Conservation (phyloP, 2,113 vertebrate species). For the Leptosomus discolor region DNA sequence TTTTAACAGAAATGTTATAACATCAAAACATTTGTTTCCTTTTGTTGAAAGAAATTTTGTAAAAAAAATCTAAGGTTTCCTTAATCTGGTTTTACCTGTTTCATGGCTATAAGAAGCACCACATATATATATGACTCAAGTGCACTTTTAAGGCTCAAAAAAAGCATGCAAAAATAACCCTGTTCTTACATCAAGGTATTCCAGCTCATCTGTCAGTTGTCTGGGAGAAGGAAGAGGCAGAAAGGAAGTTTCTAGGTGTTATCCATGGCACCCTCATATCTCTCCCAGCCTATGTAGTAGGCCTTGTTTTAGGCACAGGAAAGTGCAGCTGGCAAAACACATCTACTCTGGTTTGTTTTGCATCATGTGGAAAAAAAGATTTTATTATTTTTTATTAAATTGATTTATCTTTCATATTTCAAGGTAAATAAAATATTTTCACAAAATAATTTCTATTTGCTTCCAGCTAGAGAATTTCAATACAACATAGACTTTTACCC, state of each 20-base stretch:
- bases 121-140: background rate
- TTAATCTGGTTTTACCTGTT: background rate
- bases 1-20: background rate
- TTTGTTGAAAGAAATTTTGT: background rate
- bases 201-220: background rate
- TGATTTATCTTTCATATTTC: no score
- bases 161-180: background rate
- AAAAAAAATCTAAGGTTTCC: background rate
- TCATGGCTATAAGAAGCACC: background rate
- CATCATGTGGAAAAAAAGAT: no score
- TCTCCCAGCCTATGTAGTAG: background rate
- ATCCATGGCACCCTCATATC: background rate
- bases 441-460: no score
- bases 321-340: background rate
- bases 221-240: background rate
- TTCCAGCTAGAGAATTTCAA: no score
- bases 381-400: no score
- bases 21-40: background rate
- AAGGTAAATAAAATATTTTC: no score
- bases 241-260: background rate
- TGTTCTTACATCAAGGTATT: background rate
- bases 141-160: background rate
- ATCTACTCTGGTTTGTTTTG: no score
- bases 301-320: background rate
- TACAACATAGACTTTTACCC: no score